Evolutionary conservation across 92 coral and sea anemone species (phyloP).

Genomic region (Porites cylindrica): DNA sequence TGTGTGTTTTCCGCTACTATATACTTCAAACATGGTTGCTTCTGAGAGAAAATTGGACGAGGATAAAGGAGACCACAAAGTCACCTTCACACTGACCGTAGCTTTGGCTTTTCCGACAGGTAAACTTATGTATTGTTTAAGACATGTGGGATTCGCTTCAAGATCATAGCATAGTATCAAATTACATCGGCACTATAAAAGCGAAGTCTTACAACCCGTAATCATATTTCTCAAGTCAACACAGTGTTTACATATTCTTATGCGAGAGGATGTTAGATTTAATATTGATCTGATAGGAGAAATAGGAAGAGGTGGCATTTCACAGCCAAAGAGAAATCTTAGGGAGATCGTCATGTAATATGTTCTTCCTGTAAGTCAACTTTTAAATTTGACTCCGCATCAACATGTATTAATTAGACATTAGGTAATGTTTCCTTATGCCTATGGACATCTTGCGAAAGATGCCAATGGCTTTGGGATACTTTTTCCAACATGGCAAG

Average conservation of each 20-base stretch:
- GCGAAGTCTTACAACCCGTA: background rate
- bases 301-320: background rate
- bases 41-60: constrained; percentile 43
- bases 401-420: no score
- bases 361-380: background rate
- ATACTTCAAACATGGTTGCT: constrained; percentile 35
- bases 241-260: background rate
- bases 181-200: background rate
- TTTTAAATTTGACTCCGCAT: no score
- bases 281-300: background rate
- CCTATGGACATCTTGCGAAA: no score
- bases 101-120: constrained; percentile 94
- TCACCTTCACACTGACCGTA: constrained; percentile 89
- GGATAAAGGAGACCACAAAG: constrained; percentile 88
- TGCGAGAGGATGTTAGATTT: background rate
- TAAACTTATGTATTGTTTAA: constrained; percentile 19
- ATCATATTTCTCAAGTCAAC: constrained; percentile 12
- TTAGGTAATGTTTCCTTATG: no score
- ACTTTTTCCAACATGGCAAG: no score
- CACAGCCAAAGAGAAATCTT: background rate
- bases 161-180: background rate
- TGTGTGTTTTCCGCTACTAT: background rate
- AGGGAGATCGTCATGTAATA: background rate
- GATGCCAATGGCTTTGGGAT: no score
- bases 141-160: background rate